These are phyloP conservation scores for Planococcus citri DNA, from an alignment of 1,140 invertebrate species.

Conservation along the genomic window DNA sequence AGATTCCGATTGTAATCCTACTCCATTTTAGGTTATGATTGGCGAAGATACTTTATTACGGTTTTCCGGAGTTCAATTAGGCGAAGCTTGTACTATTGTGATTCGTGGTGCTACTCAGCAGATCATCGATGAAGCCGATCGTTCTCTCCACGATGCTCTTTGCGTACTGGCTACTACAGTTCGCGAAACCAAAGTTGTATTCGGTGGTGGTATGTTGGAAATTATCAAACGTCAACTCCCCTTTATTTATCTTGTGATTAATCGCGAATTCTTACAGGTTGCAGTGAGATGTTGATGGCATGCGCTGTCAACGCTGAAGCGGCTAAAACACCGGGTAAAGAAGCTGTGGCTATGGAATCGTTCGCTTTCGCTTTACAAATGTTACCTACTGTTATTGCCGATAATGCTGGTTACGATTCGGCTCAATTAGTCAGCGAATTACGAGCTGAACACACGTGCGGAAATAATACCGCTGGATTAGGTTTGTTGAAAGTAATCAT, in stretches of 20 bases:
- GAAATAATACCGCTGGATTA: conserved; percentile 65
- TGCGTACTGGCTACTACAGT: conserved; percentile 95
- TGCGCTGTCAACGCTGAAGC: conserved; percentile 74
- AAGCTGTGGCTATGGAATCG: conserved; percentile 92
- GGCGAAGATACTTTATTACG: conserved; percentile 92
- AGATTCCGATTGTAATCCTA: no score
- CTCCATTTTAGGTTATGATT: conserved; percentile 59
- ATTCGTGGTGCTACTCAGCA: conserved; percentile 98
- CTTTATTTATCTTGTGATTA: conserved; percentile 1
- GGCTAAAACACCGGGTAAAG: conserved; percentile 86
- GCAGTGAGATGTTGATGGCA: conserved; percentile 94
- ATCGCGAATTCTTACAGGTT: conserved; percentile 36
- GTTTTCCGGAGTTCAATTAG: conserved; percentile 87
- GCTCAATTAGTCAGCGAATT: conserved; percentile 84
- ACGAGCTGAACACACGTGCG: conserved; percentile 74
- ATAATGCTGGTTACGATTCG: conserved; percentile 98
- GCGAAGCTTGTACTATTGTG: conserved; percentile 94
- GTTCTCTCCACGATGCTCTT: conserved; percentile 94
- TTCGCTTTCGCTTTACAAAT: conserved; percentile 79
- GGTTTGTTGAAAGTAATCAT: conserved; percentile 37
- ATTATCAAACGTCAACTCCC: not conserved
- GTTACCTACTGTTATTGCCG: conserved; percentile 89
- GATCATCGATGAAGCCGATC: conserved; percentile 96
- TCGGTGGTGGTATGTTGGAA: conserved; percentile 62
- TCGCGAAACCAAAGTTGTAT: conserved; percentile 79